These are phyloP conservation scores for Megalops atlanticus DNA, from an alignment of 2,113 vertebrate genomes.

Conservation along the genomic window DNA sequence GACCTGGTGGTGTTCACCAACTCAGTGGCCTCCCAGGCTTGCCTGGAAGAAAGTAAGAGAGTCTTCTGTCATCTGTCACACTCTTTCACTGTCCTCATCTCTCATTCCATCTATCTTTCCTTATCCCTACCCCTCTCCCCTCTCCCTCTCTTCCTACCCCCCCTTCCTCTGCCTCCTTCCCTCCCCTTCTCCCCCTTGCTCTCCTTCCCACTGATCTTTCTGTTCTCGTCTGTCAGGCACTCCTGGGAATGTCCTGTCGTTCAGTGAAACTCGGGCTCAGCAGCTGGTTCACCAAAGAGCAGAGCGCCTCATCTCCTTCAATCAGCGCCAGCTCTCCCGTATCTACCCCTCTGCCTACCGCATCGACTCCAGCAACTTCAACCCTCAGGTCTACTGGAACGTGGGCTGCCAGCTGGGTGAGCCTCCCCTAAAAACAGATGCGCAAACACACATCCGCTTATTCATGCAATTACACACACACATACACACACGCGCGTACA, in stretches of 20 bases:
- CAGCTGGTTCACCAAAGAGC: constrained; percentile 89
- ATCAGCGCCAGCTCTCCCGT: constrained; percentile 91
- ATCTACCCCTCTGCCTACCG: constrained; percentile 96
- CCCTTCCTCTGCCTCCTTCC: neutral
- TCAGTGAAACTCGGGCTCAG: constrained; percentile 92
- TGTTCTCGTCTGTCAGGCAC: constrained; percentile 70
- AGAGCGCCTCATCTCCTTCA: constrained; percentile 88
- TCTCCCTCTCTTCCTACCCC: neutral
- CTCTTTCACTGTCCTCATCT: neutral
- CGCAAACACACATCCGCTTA: neutral
- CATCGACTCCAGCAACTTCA: constrained; percentile 97
- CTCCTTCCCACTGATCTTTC: constrained; percentile 4
- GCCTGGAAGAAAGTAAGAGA: constrained; percentile 85
- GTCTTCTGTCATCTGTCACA: too few relatives aligned
- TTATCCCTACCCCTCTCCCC: neutral
- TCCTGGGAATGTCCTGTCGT: constrained; percentile 87
- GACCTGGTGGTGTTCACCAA: constrained; percentile 94
- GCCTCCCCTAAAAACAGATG: neutral
- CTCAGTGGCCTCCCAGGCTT: constrained; percentile 89
- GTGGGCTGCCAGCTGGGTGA: constrained; percentile 92
- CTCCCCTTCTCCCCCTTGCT: neutral
- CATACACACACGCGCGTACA: neutral
- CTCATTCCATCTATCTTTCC: neutral
- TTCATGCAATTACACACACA: neutral
- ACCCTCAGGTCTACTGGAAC: constrained; percentile 95